Evolutionary conservation across 1,140 invertebrate genomes (phyloP).

Genomic region (Pemphigus obesinymphae): DNA sequence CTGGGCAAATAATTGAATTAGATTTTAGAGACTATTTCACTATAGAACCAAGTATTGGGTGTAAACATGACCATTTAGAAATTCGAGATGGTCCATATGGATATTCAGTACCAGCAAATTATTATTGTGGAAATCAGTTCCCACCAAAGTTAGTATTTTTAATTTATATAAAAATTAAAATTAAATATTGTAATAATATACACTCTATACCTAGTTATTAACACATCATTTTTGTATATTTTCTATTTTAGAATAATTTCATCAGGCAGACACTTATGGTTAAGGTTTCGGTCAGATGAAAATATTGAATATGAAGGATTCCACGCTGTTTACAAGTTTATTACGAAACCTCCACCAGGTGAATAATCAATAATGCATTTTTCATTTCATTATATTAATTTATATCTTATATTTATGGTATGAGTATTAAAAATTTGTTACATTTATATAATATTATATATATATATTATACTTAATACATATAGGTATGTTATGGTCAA

Average conservation of each 20-base stretch:
- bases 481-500: too few relatives aligned
- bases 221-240: background rate
- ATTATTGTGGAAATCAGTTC: conserved; percentile 71
- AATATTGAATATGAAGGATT: conserved; percentile 80
- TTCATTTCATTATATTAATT: conserved; percentile 37
- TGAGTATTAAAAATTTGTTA: too few relatives aligned
- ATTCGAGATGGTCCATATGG: conserved; percentile 80
- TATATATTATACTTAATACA: too few relatives aligned
- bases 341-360: conserved; percentile 57
- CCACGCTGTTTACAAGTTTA: conserved; percentile 67
- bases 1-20: conserved; percentile 67
- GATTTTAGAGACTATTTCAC: conserved; percentile 79
- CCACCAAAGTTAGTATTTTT: conserved; percentile 59
- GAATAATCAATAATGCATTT: conserved; percentile 45
- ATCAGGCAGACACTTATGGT: conserved; percentile 71
- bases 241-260: conserved; percentile 56
- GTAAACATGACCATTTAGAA: conserved; percentile 78
- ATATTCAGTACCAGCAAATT: conserved; percentile 64
- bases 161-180: background rate
- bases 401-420: too few relatives aligned
- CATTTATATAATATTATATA: too few relatives aligned
- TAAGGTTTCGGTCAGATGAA: conserved; percentile 78
- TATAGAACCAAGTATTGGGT: conserved; percentile 68
- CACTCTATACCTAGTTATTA: too few relatives aligned
- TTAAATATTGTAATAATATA: background rate